Evolutionary conservation across 2,797 vertebrate species (phyloP).

Genomic region (Pogonophryne albipinna): DNA sequence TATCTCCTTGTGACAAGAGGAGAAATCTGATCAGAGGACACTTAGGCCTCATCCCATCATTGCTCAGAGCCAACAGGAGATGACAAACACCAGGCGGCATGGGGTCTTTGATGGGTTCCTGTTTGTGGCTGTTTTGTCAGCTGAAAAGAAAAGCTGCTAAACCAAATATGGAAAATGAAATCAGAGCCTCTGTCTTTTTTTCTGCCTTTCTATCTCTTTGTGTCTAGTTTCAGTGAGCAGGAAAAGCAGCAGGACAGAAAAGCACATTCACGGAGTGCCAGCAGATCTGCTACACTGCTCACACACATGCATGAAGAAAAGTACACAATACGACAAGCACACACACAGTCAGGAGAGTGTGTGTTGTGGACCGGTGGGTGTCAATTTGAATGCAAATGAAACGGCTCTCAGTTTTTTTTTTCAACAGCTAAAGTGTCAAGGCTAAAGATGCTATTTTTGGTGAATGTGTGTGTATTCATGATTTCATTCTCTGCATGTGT

Average conservation of each 20-base stretch:
- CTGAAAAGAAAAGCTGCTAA: slow-evolving; percentile 55
- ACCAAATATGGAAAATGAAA: slow-evolving; percentile 44
- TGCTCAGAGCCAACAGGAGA: slow-evolving; percentile 44
- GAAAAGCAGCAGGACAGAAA: slow-evolving; percentile 61
- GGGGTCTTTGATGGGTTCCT: slow-evolving; percentile 51
- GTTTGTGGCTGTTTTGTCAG: slow-evolving; percentile 40
- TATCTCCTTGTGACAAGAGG: slow-evolving; percentile 55
- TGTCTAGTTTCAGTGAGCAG: slow-evolving; percentile 51
- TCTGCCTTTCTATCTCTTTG: slow-evolving; percentile 49
- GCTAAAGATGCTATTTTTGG: slow-evolving; percentile 49
- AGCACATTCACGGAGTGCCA: slow-evolving; percentile 56
- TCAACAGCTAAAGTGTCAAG: slow-evolving; percentile 57
- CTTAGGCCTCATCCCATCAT: slow-evolving; percentile 47
- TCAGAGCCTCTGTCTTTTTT: slow-evolving; percentile 30
- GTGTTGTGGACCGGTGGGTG: slow-evolving; percentile 67
- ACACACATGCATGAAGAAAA: slow-evolving; percentile 19
- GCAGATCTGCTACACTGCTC: slow-evolving; percentile 33
- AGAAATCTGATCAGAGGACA: slow-evolving; percentile 64
- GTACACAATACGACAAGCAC: background rate
- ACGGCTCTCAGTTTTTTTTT: slow-evolving; percentile 66
- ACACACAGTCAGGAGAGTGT: slow-evolving; percentile 18
- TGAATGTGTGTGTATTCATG: slow-evolving; percentile 20
- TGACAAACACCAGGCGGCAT: slow-evolving; percentile 44
- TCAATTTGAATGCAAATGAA: slow-evolving; percentile 79
- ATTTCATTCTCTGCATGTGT: background rate